Evolutionary conservation across 2,888 invertebrate species (phyloP).

Genomic region (Tanypteryx hageni): DNA sequence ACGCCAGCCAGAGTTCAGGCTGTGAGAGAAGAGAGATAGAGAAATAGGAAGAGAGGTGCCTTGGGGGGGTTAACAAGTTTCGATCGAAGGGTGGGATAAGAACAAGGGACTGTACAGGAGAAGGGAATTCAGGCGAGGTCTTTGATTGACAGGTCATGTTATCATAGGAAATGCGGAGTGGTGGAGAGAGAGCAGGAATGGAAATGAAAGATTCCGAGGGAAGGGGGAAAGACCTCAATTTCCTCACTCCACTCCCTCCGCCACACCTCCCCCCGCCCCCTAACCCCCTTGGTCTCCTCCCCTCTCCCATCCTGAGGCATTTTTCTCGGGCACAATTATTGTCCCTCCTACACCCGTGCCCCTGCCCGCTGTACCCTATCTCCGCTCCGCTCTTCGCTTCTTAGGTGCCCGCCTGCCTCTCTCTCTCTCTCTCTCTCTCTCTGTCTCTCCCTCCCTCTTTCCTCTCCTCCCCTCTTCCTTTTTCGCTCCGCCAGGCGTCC

Average conservation of each 20-base stretch:
- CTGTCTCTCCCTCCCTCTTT: neutral
- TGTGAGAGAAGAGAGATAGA: neutral
- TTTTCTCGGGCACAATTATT: conserved; percentile 46
- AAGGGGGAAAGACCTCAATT: conserved; percentile 42
- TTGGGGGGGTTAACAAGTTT: neutral
- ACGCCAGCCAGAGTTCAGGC: conserved; percentile 23
- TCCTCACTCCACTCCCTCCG: conserved; percentile 13
- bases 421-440: neutral
- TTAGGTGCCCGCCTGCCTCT: neutral
- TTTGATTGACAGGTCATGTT: conserved; percentile 63
- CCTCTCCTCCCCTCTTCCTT: neutral
- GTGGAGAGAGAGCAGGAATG: neutral
- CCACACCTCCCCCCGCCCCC: no score
- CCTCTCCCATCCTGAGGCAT: conserved; percentile 16
- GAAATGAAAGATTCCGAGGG: conserved; percentile 50
- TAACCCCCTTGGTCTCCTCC: neutral
- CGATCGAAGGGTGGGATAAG: conserved; percentile 53
- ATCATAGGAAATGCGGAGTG: conserved; percentile 43
- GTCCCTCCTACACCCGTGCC: conserved; percentile 31
- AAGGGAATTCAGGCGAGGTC: conserved; percentile 34
- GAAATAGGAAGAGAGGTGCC: neutral
- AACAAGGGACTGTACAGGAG: conserved; percentile 44
- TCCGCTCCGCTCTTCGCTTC: neutral
- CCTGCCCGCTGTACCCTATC: conserved; percentile 9
- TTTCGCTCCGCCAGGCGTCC: conserved; percentile 33